These are phyloP conservation scores for Leptinotarsa tumamoca DNA, from an alignment of 2,888 invertebrate genomes.

Conservation along the genomic window DNA sequence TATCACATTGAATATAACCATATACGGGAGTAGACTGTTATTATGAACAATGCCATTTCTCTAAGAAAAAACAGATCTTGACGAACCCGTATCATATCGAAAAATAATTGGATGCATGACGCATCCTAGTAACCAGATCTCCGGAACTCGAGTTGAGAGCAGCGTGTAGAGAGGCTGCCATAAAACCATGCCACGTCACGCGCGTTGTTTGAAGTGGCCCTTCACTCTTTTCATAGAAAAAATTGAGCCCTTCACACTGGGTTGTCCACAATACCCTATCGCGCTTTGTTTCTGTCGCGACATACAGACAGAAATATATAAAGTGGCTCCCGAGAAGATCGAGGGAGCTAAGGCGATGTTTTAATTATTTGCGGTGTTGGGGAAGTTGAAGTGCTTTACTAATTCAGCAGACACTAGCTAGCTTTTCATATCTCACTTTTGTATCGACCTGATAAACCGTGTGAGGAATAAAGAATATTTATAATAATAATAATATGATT, in stretches of 20 bases:
- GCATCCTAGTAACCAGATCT: slow-evolving; percentile 49
- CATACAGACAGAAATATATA: slow-evolving; percentile 2
- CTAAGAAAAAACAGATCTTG: background rate
- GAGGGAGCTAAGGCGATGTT: slow-evolving; percentile 24
- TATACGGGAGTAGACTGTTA: background rate
- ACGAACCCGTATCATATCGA: slow-evolving; percentile 40
- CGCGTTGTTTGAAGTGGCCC: slow-evolving; percentile 49
- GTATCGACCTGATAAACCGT: too few relatives aligned
- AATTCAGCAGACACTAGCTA: background rate
- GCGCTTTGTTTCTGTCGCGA: slow-evolving; percentile 35
- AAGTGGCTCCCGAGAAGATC: slow-evolving; percentile 28
- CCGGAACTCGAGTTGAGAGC: slow-evolving; percentile 44
- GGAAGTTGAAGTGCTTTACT: background rate
- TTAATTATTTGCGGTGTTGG: slow-evolving; percentile 32
- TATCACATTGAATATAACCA: background rate
- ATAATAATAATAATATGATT: too few relatives aligned
- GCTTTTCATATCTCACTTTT: too few relatives aligned
- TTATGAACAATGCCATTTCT: background rate
- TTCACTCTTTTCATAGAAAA: slow-evolving; percentile 42
- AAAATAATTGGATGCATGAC: slow-evolving; percentile 54
- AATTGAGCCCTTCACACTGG: slow-evolving; percentile 24
- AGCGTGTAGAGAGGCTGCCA: slow-evolving; percentile 46
- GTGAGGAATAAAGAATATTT: too few relatives aligned
- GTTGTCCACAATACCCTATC: slow-evolving; percentile 35
- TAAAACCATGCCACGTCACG: slow-evolving; percentile 50